phyloP scores from a whole-genome alignment of 2,113 vertebrate species.

The Forbesichthys papilliferus region DNA sequence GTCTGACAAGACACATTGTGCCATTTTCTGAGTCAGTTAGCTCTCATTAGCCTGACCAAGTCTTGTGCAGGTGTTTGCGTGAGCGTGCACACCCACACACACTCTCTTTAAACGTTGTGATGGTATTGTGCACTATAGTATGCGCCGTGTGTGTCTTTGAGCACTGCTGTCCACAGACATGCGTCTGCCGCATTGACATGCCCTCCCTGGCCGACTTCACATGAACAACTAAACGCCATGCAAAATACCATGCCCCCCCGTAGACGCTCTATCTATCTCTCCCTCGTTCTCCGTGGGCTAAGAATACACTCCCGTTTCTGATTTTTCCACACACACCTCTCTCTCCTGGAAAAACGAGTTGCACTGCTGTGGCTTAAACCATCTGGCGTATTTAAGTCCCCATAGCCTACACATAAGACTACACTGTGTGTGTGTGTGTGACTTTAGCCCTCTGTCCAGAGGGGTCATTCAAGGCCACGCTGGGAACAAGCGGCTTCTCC shows the following conservation, averaged over 20 bases:
- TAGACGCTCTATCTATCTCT: conserved; percentile 42
- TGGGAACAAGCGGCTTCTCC: not conserved
- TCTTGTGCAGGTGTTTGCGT: not conserved
- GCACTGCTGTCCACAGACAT: conserved; percentile 29
- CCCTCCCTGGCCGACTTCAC: conserved; percentile 65
- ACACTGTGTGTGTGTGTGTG: not conserved
- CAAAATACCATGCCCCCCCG: conserved; percentile 53
- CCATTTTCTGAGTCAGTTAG: conserved; percentile 24
- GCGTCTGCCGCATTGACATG: conserved; percentile 58
- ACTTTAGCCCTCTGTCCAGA: conserved; percentile 1
- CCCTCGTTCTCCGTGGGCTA: not conserved
- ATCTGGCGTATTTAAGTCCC: conserved; percentile 20
- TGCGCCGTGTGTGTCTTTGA: not conserved
- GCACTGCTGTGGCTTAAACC: conserved; percentile 31
- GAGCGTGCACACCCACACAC: not conserved
- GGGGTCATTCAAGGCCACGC: not conserved
- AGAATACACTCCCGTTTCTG: no score
- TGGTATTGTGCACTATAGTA: not conserved
- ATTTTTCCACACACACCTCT: not conserved
- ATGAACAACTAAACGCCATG: conserved; percentile 70
- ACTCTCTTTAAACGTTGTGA: not conserved
- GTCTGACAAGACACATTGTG: conserved; percentile 34
- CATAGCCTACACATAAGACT: conserved; percentile 15
- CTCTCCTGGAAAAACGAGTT: conserved; percentile 37
- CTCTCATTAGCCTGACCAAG: not conserved